A percentile compares a stretch with the other conserved stretches of the same genome.
Conservation (phyloP, 2,113 vertebrate genomes). For the Xyliphius kryptos region DNA sequence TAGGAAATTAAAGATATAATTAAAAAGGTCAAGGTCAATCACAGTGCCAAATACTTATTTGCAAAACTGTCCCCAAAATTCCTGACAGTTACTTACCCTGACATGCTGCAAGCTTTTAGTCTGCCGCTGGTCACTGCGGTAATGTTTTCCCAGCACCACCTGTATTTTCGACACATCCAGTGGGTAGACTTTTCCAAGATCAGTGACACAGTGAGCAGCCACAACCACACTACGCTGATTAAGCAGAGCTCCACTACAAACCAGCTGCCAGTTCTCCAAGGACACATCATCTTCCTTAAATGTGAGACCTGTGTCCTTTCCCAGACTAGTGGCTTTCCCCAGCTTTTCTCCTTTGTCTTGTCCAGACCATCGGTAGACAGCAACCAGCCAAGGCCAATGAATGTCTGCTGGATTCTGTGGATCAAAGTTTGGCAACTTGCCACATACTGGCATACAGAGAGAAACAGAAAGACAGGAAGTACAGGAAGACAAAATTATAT, state of each 20-base stretch:
- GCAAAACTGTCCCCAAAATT: not conserved
- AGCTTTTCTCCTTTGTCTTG: slow-evolving; percentile 43
- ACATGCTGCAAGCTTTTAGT: slow-evolving; percentile 81
- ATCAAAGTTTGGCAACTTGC: slow-evolving; percentile 78
- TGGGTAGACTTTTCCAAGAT: slow-evolving; percentile 79
- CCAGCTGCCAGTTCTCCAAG: slow-evolving; percentile 77
- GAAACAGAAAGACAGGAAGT: too few relatives aligned
- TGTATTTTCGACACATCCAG: slow-evolving; percentile 79
- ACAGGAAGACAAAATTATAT: too few relatives aligned
- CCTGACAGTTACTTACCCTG: slow-evolving; percentile 78
- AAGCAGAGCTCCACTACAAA: slow-evolving; percentile 90
- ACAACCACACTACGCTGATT: slow-evolving; percentile 88
- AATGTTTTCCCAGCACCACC: slow-evolving; percentile 87
- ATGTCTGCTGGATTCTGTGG: slow-evolving; percentile 65
- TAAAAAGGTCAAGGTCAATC: too few relatives aligned
- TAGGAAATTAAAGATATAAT: slow-evolving; percentile 44
- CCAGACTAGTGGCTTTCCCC: slow-evolving; percentile 64
- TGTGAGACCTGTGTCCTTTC: slow-evolving; percentile 58
- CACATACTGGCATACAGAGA: slow-evolving; percentile 78
- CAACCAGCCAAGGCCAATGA: slow-evolving; percentile 92
- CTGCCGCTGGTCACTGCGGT: slow-evolving; percentile 76
- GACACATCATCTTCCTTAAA: slow-evolving; percentile 44
- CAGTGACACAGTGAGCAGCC: slow-evolving; percentile 89
- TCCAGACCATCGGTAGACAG: slow-evolving; percentile 76
- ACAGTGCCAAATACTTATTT: too few relatives aligned